Base-by-base conservation (phyloP, 2,888 invertebrate species). In the Coelinius sp. region DNA sequence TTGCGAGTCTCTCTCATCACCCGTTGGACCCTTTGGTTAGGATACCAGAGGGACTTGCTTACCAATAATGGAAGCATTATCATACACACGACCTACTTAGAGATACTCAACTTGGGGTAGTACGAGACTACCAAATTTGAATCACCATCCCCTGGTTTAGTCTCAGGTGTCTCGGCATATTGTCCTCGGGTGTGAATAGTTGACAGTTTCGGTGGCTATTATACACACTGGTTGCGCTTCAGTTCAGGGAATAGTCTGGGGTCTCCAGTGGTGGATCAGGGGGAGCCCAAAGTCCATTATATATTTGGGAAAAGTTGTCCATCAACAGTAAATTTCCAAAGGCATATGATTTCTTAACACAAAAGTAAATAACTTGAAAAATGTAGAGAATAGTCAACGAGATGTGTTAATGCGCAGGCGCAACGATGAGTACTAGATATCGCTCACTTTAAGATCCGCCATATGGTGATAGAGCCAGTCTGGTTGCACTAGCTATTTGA, bases 31-130 rank as follows among this genome's bases (percentile, higher is more conserved):
- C 20, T 46, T 41, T 24, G 44, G 44, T 7, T 14, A 27, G 44
- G 49, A 20, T 38, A 38, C 73, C 52, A 17, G 64, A 73, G 76
- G 78, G 76, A 49, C 17, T n/a, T 78, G 73, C 80, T 78, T 75
- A 70, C 82, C 84, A 84, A 86, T 87, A 86, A 87, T 86, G 82
- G 82, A 75, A 70, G 77, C 83, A 86, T 87, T 87, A 87, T 86
- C 87, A 87, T 87, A 86, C 84, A 83, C 86, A 87, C 85, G 87
- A 87, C 85, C 86, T 85, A 86, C 83, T 87, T 86, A 84, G 78
- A 77, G 75, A 71, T 69, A 78, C 75, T 66, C 75, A 69, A 77
- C 74, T 75, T 75, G 68, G 74, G 76, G 78, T 79, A 78, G 77
- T 73, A n/a, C n/a, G n/a, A 76, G 75, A 78, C 76, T 75, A 75